phyloP scores from a whole-genome alignment of 2,113 vertebrate genomes.

The Synodontis membranacea region DNA sequence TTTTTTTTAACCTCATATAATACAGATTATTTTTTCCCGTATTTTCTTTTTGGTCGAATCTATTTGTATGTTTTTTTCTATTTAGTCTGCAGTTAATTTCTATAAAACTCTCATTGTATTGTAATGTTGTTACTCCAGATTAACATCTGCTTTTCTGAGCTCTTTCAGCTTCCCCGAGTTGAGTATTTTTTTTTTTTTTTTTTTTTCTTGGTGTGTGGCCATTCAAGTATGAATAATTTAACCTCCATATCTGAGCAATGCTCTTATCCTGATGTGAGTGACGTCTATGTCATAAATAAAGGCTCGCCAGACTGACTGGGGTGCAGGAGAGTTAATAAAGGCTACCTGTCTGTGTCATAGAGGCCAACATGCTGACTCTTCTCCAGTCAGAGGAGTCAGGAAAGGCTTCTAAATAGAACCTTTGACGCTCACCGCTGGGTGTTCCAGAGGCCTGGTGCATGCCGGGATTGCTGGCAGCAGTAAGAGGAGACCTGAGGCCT shows the following conservation, averaged over 20 bases:
- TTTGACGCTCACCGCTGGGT: conserved; percentile 71
- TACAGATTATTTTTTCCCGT: neutral
- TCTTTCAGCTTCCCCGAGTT: neutral
- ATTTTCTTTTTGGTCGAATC: neutral
- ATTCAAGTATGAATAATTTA: conserved; percentile 4
- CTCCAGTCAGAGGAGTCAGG: conserved; percentile 24
- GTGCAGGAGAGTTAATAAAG: conserved; percentile 47
- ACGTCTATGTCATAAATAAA: conserved; percentile 43
- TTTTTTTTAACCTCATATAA: no score
- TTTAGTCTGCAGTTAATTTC: neutral
- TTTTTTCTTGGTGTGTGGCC: conserved; percentile 1
- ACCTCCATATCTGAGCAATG: conserved; percentile 18
- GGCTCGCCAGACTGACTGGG: conserved; percentile 39
- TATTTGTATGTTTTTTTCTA: neutral
- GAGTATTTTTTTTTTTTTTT: neutral
- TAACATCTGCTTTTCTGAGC: neutral
- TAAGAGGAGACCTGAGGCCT: conserved; percentile 61
- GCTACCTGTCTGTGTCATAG: conserved; percentile 51
- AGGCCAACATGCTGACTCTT: conserved; percentile 44
- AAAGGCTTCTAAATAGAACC: conserved; percentile 72
- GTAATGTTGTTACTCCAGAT: neutral
- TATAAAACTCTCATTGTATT: neutral
- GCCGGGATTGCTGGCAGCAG: conserved; percentile 70
- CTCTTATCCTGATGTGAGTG: conserved; percentile 35
- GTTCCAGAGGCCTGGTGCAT: conserved; percentile 65